These are phyloP conservation scores for Cryptus viduatorius DNA, from an alignment of 2,888 invertebrate species.

Conservation along the genomic window DNA sequence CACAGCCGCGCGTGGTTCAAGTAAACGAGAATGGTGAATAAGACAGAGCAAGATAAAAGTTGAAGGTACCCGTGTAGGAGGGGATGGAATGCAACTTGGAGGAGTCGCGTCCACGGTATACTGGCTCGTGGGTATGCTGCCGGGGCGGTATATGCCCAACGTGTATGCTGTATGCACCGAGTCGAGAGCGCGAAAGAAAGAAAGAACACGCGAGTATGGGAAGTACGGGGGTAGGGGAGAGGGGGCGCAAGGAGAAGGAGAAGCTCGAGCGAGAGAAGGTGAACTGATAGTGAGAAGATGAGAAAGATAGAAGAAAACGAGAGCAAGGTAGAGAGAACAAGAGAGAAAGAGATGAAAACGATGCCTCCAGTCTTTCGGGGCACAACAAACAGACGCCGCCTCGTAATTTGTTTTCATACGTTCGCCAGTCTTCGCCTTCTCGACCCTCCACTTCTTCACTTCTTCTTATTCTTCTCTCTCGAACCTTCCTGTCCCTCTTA, in stretches of 20 bases:
- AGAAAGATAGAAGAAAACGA: slow-evolving; percentile 67
- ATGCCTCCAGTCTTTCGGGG: slow-evolving; percentile 70
- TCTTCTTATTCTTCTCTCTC: slow-evolving; percentile 40
- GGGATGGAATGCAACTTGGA: slow-evolving; percentile 68
- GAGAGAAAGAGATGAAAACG: slow-evolving; percentile 57
- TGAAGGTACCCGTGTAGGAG: slow-evolving; percentile 63
- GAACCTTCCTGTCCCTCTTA: slow-evolving; percentile 22
- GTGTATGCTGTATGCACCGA: slow-evolving; percentile 41
- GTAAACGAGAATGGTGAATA: slow-evolving; percentile 63
- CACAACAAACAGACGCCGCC: slow-evolving; percentile 84
- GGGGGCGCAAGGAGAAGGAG: background rate
- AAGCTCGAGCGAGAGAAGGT: slow-evolving; percentile 51
- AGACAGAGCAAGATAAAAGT: slow-evolving; percentile 60
- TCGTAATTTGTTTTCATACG: slow-evolving; percentile 84
- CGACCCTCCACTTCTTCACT: slow-evolving; percentile 60
- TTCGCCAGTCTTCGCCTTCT: slow-evolving; percentile 74
- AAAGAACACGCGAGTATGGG: slow-evolving; percentile 32
- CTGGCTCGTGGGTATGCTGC: slow-evolving; percentile 20
- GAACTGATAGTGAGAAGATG: slow-evolving; percentile 68
- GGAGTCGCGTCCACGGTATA: slow-evolving; percentile 56
- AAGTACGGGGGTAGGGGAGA: background rate
- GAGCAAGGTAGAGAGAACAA: slow-evolving; percentile 54
- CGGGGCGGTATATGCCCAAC: slow-evolving; percentile 46
- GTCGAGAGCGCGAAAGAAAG: slow-evolving; percentile 53
- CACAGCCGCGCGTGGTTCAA: slow-evolving; percentile 20